Evolutionary conservation across 2,113 vertebrate species (phyloP).

Genomic region (Coryphaenoides rupestris): DNA sequence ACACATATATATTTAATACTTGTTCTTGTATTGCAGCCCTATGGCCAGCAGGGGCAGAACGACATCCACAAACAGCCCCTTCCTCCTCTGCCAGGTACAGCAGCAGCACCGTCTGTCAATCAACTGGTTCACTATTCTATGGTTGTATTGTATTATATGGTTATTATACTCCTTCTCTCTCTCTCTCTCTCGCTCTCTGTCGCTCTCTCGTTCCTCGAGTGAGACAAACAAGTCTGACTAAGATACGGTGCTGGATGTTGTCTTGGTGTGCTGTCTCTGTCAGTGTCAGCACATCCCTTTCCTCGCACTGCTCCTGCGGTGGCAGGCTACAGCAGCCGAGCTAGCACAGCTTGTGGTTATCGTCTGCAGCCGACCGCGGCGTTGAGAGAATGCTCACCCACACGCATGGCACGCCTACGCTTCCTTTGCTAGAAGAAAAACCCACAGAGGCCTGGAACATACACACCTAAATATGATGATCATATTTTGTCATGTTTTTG

Average conservation of each 20-base stretch:
- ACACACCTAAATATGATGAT: background rate
- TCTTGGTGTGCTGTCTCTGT: no score
- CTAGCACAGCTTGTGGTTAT: no score
- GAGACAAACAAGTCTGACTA: background rate
- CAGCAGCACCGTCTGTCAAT: no score
- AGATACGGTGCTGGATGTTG: background rate
- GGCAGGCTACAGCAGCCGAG: no score
- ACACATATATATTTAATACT: constrained; percentile 11
- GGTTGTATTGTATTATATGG: background rate
- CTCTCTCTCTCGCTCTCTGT: constrained; percentile 1
- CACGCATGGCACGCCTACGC: no score
- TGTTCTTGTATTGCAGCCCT: constrained; percentile 66
- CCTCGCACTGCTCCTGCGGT: no score
- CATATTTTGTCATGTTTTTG: background rate
- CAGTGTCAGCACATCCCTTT: no score
- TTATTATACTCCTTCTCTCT: background rate
- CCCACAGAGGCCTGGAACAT: background rate
- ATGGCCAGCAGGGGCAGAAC: constrained; percentile 74
- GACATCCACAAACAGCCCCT: constrained; percentile 79
- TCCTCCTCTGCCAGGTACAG: constrained; percentile 75
- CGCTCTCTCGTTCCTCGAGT: background rate
- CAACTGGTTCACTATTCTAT: no score
- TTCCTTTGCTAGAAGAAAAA: background rate
- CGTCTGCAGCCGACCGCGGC: background rate
- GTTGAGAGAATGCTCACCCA: constrained; percentile 1